Percentiles rank a stretch among this genome's conserved stretches.
Evolutionary conservation across 92 coral and sea anemone genomes (phyloP).

Genomic region (Heteractis magnifica): DNA sequence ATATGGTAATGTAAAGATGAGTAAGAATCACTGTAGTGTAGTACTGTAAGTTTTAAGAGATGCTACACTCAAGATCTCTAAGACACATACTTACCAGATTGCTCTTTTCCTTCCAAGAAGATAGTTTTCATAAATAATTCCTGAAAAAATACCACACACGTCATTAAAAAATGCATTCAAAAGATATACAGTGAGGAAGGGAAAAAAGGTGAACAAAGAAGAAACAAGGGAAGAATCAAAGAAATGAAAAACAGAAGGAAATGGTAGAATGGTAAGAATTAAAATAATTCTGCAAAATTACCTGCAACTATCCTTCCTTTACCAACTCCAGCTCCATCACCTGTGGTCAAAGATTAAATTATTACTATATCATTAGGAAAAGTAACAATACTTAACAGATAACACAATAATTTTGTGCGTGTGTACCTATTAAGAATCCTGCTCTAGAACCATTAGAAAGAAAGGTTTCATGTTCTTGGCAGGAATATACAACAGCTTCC

Average conservation of each 20-base stretch:
- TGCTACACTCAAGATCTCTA: too few relatives aligned
- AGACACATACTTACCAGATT: conserved; percentile 61
- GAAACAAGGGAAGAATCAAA: not conserved
- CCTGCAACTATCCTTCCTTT: conserved; percentile 99
- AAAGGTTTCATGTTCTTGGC: conserved; percentile 85
- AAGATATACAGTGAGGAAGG: not conserved
- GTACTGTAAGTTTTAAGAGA: too few relatives aligned
- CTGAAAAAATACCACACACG: conserved; percentile 24
- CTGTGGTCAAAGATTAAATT: conserved; percentile 34
- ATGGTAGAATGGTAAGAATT: not conserved
- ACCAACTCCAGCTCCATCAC: conserved; percentile 99
- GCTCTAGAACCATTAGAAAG: conserved; percentile 95
- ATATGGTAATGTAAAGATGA: too few relatives aligned
- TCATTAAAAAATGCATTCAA: not conserved
- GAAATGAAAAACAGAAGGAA: not conserved
- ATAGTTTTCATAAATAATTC: conserved; percentile 92
- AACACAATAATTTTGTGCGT: not conserved
- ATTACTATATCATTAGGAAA: not conserved
- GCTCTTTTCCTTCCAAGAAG: conserved; percentile 90
- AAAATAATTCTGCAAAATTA: conserved; percentile 3
- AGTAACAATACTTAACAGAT: not conserved
- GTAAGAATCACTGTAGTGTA: too few relatives aligned
- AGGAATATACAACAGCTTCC: conserved; percentile 94
- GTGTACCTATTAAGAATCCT: conserved; percentile 86
- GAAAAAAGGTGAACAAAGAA: not conserved